phyloP scores from a whole-genome alignment of 2,888 invertebrate genomes.

The Pheosia gnoma region DNA sequence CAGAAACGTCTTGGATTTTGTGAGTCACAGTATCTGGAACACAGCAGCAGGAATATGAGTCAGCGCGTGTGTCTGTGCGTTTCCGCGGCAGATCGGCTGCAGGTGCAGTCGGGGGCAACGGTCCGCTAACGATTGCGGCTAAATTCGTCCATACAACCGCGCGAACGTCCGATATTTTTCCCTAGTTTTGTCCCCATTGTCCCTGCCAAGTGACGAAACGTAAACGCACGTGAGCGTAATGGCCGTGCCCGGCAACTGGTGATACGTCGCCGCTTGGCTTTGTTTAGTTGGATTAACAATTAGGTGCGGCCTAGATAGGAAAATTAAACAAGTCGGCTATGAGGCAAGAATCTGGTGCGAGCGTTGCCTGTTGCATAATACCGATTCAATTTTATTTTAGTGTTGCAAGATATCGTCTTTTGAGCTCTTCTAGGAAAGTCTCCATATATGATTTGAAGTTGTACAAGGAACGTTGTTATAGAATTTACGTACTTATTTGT shows the following conservation, averaged over 20 bases:
- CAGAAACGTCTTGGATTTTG: conserved; percentile 17
- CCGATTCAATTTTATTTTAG: neutral
- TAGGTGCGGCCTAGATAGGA: conserved; percentile 28
- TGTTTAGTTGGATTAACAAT: conserved; percentile 24
- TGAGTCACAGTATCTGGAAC: conserved; percentile 28
- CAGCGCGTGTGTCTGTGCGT: conserved; percentile 12
- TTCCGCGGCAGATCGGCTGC: conserved; percentile 19
- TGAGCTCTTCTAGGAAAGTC: no score
- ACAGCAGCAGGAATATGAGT: conserved; percentile 6
- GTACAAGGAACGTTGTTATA: no score
- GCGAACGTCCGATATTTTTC: conserved; percentile 36
- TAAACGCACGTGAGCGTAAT: conserved; percentile 9
- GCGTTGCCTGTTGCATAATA: neutral
- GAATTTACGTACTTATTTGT: no score
- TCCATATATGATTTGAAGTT: no score
- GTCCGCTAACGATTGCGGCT: conserved; percentile 57
- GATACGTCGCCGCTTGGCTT: conserved; percentile 10
- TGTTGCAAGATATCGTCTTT: neutral
- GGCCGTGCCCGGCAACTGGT: conserved; percentile 1
- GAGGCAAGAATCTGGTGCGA: conserved; percentile 8
- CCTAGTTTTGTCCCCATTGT: conserved; percentile 31
- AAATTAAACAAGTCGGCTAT: conserved; percentile 27
- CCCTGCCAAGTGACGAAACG: conserved; percentile 21
- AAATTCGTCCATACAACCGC: conserved; percentile 49
- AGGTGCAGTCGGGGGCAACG: conserved; percentile 55